phyloP scores from a whole-genome alignment of 2,113 vertebrate species.

The Leuciscus idus region DNA sequence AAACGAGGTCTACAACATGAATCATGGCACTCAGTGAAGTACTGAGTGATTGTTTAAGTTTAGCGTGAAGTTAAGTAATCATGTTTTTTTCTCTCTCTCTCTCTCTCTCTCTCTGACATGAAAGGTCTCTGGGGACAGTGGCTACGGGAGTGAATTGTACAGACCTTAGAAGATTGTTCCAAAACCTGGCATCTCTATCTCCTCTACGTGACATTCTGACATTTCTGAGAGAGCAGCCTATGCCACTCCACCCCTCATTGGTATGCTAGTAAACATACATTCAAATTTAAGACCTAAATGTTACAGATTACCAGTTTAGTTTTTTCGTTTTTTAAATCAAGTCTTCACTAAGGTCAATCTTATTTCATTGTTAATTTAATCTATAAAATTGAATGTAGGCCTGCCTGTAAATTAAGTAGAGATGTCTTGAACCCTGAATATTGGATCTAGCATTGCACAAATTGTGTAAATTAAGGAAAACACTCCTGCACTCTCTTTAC shows the following conservation, averaged over 20 bases:
- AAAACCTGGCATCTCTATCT: slow-evolving; percentile 13
- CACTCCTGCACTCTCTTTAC: neutral
- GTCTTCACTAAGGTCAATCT: neutral
- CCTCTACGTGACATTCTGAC: slow-evolving; percentile 63
- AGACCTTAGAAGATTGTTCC: slow-evolving; percentile 58
- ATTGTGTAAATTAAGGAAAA: neutral
- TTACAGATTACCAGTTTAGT: neutral
- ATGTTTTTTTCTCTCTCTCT: neutral
- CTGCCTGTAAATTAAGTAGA: neutral
- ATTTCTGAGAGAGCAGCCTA: slow-evolving; percentile 70
- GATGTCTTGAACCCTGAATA: neutral
- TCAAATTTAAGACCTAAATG: neutral
- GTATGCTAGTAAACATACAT: slow-evolving; percentile 55
- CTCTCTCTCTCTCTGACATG: slow-evolving; percentile 7
- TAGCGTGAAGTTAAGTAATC: neutral
- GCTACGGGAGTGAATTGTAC: slow-evolving; percentile 73
- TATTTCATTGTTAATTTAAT: neutral
- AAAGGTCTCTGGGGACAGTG: slow-evolving; percentile 73
- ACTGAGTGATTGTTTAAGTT: neutral
- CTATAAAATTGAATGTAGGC: neutral
- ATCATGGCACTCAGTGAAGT: neutral
- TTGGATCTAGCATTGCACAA: neutral
- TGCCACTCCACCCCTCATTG: slow-evolving; percentile 74
- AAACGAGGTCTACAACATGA: neutral
- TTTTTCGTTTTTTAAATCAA: neutral